phyloP scores from a whole-genome alignment of 2,113 vertebrate genomes.

The Mustelus asterias region DNA sequence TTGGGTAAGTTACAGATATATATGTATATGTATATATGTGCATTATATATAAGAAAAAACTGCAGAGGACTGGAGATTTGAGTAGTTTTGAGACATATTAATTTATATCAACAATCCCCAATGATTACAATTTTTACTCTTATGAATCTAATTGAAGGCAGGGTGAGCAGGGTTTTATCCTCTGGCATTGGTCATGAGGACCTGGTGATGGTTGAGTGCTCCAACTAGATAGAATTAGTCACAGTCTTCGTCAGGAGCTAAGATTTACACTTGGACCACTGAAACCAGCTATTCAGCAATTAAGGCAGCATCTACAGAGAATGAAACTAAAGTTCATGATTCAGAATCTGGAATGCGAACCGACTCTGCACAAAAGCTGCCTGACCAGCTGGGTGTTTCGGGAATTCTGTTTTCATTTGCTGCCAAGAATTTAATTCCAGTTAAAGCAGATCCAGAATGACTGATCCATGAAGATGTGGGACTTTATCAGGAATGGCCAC shows the following conservation, averaged over 20 bases:
- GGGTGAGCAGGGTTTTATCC: neutral
- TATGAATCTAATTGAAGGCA: neutral
- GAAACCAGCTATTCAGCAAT: neutral
- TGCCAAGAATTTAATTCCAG: too few relatives aligned
- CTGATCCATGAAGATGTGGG: too few relatives aligned
- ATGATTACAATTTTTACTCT: neutral
- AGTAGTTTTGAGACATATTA: neutral
- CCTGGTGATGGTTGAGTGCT: neutral
- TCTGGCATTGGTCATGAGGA: neutral
- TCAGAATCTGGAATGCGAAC: too few relatives aligned
- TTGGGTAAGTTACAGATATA: slow-evolving; percentile 42
- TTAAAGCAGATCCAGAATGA: too few relatives aligned
- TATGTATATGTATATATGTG: too few relatives aligned
- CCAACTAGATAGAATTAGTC: neutral
- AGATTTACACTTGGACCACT: neutral
- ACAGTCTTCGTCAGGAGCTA: neutral
- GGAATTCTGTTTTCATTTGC: too few relatives aligned
- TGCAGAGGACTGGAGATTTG: neutral
- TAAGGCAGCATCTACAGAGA: neutral
- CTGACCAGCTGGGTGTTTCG: too few relatives aligned
- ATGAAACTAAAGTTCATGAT: neutral
- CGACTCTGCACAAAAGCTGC: too few relatives aligned
- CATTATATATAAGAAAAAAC: neutral
- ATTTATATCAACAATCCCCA: neutral
- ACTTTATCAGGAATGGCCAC: too few relatives aligned